Conservation (phyloP, 2,888 invertebrate genomes). For the Ormia ochracea region DNA sequence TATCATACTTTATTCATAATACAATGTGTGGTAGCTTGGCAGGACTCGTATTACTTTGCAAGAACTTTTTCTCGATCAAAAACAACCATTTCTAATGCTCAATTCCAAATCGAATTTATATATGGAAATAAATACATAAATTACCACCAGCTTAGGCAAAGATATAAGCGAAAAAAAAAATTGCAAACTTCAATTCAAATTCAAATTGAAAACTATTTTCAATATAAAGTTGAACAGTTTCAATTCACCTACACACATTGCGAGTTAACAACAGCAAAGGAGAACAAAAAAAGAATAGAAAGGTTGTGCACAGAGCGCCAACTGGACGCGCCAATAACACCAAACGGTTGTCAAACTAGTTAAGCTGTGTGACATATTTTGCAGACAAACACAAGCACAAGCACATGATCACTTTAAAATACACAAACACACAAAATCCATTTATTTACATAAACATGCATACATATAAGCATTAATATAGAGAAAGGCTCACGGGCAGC, state of each 20-base stretch:
- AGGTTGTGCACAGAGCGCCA: constrained; percentile 47
- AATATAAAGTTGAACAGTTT: neutral
- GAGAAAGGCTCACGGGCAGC: neutral
- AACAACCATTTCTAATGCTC: constrained; percentile 7
- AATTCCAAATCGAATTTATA: constrained; percentile 49
- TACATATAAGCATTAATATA: neutral
- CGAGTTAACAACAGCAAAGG: too few species aligned
- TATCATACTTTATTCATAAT: neutral
- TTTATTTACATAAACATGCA: neutral
- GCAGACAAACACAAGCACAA: constrained; percentile 1
- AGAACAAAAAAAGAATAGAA: neutral
- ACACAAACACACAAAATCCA: neutral
- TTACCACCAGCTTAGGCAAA: neutral
- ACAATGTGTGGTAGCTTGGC: neutral
- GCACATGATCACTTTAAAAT: neutral
- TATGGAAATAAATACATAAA: constrained; percentile 41
- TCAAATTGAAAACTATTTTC: neutral
- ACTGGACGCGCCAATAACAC: constrained; percentile 58
- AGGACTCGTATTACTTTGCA: constrained; percentile 26
- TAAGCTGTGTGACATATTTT: constrained; percentile 53
- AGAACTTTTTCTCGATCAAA: neutral
- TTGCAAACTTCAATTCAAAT: neutral
- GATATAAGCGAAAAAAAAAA: neutral
- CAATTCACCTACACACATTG: constrained; percentile 21
- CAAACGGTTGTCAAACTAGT: constrained; percentile 49